Conservation (phyloP, 1,140 invertebrate species). For the Dreissena polymorpha region DNA sequence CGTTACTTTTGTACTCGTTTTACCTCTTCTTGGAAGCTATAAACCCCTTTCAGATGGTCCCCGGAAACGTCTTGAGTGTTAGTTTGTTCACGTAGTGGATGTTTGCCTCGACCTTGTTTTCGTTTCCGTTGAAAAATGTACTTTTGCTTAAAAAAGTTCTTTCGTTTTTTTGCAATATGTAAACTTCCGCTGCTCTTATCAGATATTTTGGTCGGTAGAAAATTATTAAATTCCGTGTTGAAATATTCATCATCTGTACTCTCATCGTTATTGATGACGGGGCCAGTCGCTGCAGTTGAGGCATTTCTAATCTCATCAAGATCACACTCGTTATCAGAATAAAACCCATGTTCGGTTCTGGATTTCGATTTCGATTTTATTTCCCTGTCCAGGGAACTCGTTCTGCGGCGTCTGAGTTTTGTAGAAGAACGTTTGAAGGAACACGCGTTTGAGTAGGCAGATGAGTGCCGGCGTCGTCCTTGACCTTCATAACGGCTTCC, state of each 20-base stretch:
- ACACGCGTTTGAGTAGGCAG: no score
- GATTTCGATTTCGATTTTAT: conserved; percentile 28
- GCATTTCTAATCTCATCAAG: background rate
- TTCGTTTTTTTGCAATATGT: conserved; percentile 30
- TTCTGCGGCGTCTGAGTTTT: conserved; percentile 33
- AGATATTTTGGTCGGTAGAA: conserved; percentile 6
- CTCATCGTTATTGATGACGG: conserved; percentile 40
- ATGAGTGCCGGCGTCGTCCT: no score
- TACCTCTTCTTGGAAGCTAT: conserved; percentile 55
- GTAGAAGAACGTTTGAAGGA: background rate
- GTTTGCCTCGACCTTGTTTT: conserved; percentile 9
- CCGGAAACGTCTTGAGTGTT: background rate
- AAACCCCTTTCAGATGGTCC: conserved; percentile 15
- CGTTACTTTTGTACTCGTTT: no score
- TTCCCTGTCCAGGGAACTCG: conserved; percentile 45
- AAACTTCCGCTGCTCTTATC: conserved; percentile 20
- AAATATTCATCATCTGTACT: conserved; percentile 52
- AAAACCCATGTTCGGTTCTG: conserved; percentile 10
- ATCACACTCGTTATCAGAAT: conserved; percentile 44
- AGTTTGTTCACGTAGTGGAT: background rate
- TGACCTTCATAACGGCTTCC: no score
- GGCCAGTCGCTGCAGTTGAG: background rate
- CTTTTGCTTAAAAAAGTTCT: conserved; percentile 50
- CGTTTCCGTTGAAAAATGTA: conserved; percentile 54
- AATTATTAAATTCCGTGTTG: conserved; percentile 41